phyloP scores from a whole-genome alignment of 1,140 invertebrate genomes.

The Nixonia krombeini region DNA sequence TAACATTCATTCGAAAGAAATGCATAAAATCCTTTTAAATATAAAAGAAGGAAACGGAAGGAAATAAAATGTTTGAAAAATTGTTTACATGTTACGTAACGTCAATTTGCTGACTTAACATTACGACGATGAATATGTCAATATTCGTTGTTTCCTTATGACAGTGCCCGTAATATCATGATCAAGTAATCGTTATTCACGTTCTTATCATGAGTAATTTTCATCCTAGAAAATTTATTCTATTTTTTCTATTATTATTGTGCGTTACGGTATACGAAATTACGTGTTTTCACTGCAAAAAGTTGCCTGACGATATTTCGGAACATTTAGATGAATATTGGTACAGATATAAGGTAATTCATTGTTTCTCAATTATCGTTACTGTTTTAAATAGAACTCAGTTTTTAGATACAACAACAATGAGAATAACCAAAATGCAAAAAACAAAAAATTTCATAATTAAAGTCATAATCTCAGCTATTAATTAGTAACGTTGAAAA shows the following conservation, averaged over 20 bases:
- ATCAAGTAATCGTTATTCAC: conserved; percentile 7
- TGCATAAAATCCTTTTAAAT: too few species aligned
- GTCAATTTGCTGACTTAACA: conserved; percentile 15
- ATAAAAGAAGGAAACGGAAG: too few species aligned
- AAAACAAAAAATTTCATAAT: background rate
- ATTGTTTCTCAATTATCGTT: conserved; percentile 11
- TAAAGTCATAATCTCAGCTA: too few species aligned
- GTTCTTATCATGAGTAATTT: conserved; percentile 11
- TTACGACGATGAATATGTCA: conserved; percentile 1
- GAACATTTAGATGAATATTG: conserved; percentile 59
- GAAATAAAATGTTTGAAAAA: too few species aligned
- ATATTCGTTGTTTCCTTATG: background rate
- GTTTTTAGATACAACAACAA: too few species aligned
- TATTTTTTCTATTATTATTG: conserved; percentile 11
- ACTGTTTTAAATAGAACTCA: too few species aligned
- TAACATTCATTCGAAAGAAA: too few species aligned
- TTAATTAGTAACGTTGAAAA: too few species aligned
- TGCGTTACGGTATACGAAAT: background rate
- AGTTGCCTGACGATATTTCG: conserved; percentile 44
- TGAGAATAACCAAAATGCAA: conserved; percentile 1
- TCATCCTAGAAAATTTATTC: conserved; percentile 7
- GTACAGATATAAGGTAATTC: conserved; percentile 61
- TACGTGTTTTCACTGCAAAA: conserved; percentile 2
- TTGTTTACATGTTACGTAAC: too few species aligned
- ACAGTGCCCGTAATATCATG: conserved; percentile 9